Evolutionary conservation across 2,888 invertebrate genomes (phyloP).

Genomic region (Ennomos quercinarius): DNA sequence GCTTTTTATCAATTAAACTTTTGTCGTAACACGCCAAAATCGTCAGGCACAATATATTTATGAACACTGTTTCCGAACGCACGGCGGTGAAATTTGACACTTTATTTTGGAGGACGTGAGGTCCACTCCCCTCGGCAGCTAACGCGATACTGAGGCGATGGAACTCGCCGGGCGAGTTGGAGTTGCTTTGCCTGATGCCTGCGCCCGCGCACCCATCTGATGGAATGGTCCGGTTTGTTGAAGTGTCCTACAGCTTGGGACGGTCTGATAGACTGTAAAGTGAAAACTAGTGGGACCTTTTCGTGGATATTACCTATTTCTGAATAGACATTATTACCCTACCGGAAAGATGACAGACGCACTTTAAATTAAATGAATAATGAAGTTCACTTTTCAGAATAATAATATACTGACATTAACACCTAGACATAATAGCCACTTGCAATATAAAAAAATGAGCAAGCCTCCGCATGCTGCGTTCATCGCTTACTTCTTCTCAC

Average conservation of each 20-base stretch:
- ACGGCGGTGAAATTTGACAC: conserved; percentile 62
- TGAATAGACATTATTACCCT: too few relatives aligned
- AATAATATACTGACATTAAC: too few relatives aligned
- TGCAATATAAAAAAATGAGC: too few relatives aligned
- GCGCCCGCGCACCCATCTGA: conserved; percentile 71
- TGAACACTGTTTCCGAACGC: conserved; percentile 71
- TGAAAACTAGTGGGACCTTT: conserved; percentile 11
- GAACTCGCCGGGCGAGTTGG: conserved; percentile 67
- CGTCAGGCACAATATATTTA: conserved; percentile 67
- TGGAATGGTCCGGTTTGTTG: conserved; percentile 71
- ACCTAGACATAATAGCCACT: too few relatives aligned
- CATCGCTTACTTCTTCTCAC: too few relatives aligned
- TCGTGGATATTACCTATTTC: conserved; percentile 4
- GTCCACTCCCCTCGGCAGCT: conserved; percentile 60
- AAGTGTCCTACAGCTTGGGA: conserved; percentile 39
- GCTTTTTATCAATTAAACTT: conserved; percentile 47
- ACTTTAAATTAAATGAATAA: too few relatives aligned
- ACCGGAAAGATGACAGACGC: too few relatives aligned
- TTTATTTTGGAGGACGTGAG: conserved; percentile 46
- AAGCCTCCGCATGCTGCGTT: too few relatives aligned
- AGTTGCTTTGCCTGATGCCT: conserved; percentile 39
- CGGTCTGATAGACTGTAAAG: conserved; percentile 29
- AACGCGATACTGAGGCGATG: conserved; percentile 67
- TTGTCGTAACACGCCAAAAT: conserved; percentile 59
- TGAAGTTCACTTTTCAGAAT: too few relatives aligned